These are phyloP conservation scores for Blennius ocellaris DNA, from an alignment of 2,113 vertebrate genomes.

Conservation along the genomic window DNA sequence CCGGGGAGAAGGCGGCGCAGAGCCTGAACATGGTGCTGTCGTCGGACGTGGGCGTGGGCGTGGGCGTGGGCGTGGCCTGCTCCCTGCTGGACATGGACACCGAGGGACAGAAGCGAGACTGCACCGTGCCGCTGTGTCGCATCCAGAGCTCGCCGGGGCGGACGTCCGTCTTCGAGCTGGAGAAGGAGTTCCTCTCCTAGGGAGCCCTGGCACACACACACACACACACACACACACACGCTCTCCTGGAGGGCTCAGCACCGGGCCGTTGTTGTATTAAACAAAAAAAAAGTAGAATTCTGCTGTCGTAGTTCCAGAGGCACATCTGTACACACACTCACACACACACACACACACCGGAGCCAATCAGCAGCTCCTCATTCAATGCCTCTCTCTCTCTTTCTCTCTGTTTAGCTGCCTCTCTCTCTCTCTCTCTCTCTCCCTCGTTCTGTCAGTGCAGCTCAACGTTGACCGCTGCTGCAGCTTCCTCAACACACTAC, in stretches of 20 bases:
- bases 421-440: not conserved
- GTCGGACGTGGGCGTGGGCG: conserved; percentile 78
- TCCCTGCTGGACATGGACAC: conserved; percentile 88
- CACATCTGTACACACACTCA: not conserved
- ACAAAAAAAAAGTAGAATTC: conserved; percentile 30
- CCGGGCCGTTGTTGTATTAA: conserved; percentile 12
- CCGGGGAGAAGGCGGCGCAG: conserved; percentile 72
- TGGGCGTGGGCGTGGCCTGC: conserved; percentile 80
- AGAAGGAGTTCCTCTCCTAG: conserved; percentile 91
- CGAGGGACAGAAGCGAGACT: conserved; percentile 91
- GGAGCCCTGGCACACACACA: not conserved
- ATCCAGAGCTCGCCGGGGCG: conserved; percentile 84
- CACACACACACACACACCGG: conserved; percentile 19
- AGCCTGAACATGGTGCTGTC: conserved; percentile 69
- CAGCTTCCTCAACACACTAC: conserved; percentile 74
- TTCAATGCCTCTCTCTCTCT: conserved; percentile 1
- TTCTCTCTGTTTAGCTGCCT: conserved; percentile 12
- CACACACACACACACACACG: no score
- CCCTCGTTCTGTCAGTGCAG: conserved; percentile 62
- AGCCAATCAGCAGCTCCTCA: conserved; percentile 34
- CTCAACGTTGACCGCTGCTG: conserved; percentile 82
- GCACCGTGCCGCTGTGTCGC: conserved; percentile 89
- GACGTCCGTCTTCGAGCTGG: conserved; percentile 87
- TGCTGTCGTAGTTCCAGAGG: conserved; percentile 38
- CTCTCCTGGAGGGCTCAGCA: no score